Percentiles rank a stretch among this genome's conserved stretches.
Conservation (phyloP, 2,888 invertebrate species). For the Epinotia nisella region DNA sequence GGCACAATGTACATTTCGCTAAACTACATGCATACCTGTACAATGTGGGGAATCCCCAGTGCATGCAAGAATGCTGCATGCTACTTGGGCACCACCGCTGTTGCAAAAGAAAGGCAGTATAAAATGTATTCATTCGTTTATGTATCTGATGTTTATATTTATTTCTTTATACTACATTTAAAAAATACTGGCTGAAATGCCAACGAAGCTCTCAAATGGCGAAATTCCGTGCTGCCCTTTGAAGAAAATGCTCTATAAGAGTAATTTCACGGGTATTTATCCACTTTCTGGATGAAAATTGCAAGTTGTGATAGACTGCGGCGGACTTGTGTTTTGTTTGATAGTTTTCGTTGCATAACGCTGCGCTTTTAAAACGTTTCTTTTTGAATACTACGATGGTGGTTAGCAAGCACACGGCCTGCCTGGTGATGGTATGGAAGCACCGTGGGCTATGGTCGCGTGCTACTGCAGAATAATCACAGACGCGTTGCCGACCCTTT, state of each 20-base stretch:
- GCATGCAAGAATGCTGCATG: background rate
- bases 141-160: background rate
- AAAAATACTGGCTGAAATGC: background rate
- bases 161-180: background rate
- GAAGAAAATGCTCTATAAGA: background rate
- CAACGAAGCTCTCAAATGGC: background rate
- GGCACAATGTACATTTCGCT: too few species aligned
- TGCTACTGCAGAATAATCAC: too few species aligned
- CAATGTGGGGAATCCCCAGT: background rate
- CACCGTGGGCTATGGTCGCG: too few species aligned
- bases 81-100: background rate
- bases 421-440: too few species aligned
- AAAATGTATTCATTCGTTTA: background rate
- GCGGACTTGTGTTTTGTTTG: background rate
- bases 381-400: too few species aligned
- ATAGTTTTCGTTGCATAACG: conserved; percentile 8
- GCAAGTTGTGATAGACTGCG: background rate
- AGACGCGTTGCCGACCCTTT: too few species aligned
- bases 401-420: too few species aligned
- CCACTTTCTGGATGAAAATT: conserved; percentile 18
- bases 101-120: too few species aligned
- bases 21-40: background rate
- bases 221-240: conserved; percentile 2
- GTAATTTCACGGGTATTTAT: conserved; percentile 13
- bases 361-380: too few species aligned